Evolutionary conservation across 1,140 invertebrate genomes (phyloP).

Genomic region (Hyles euphorbiae): DNA sequence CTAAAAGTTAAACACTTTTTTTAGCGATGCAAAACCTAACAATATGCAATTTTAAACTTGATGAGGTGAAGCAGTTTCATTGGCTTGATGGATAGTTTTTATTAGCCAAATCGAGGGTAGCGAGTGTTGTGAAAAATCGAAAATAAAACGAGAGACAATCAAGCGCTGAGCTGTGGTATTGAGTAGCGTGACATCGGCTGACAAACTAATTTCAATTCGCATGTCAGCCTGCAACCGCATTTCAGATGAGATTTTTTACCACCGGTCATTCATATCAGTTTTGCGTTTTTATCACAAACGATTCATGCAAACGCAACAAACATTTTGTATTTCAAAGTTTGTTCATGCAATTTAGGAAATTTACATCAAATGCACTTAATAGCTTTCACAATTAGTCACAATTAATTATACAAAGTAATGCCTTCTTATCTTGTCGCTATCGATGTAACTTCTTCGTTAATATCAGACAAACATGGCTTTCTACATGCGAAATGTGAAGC

Average conservation of each 20-base stretch:
- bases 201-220: conserved; percentile 52
- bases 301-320: no score
- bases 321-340: conserved; percentile 6
- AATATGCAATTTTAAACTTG: no score
- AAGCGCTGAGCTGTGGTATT: neutral
- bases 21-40: no score
- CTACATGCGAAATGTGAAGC: conserved; percentile 62
- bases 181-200: conserved; percentile 32
- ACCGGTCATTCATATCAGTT: no score
- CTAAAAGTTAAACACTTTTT: no score
- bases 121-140: no score
- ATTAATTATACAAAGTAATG: conserved; percentile 58
- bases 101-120: neutral
- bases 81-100: neutral
- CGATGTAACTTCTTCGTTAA: conserved; percentile 34
- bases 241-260: conserved; percentile 46
- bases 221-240: conserved; percentile 36
- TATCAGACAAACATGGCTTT: conserved; percentile 39
- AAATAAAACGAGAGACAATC: no score
- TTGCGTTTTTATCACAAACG: conserved; percentile 12
- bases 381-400: conserved; percentile 48
- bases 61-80: no score
- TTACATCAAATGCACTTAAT: conserved; percentile 26
- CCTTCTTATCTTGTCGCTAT: conserved; percentile 51
- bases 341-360: conserved; percentile 11